Conservation (phyloP, 2,888 invertebrate genomes). For the Thelaira solivaga region DNA sequence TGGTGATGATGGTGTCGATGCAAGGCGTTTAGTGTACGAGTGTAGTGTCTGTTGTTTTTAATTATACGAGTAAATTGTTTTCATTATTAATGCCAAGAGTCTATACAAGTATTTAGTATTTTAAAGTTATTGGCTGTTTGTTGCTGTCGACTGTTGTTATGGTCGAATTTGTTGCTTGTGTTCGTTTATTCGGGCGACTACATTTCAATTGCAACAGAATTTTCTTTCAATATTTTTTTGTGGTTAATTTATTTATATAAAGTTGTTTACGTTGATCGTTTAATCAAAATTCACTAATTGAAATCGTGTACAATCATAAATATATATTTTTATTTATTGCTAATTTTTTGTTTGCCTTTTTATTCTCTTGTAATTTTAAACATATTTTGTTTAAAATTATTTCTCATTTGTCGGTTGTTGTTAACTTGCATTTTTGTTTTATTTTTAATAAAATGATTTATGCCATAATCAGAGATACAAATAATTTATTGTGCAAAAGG, state of each 20-base stretch:
- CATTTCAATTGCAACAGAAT: slow-evolving; percentile 33
- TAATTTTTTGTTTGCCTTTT: slow-evolving; percentile 18
- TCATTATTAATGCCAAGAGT: slow-evolving; percentile 46
- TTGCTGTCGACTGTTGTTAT: slow-evolving; percentile 2
- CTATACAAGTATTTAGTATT: slow-evolving; percentile 38
- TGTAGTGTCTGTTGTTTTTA: slow-evolving; percentile 52
- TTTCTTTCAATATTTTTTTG: slow-evolving; percentile 8
- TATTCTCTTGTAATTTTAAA: slow-evolving; percentile 16
- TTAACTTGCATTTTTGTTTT: background rate
- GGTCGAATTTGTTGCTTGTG: slow-evolving; percentile 1
- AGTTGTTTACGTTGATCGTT: slow-evolving; percentile 62
- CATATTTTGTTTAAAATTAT: background rate
- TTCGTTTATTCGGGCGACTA: slow-evolving; percentile 17
- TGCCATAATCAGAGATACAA: background rate
- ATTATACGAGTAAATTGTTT: slow-evolving; percentile 63
- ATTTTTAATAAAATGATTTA: slow-evolving; percentile 19
- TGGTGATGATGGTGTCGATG: slow-evolving; percentile 45
- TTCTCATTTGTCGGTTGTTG: background rate
- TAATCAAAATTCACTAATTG: slow-evolving; percentile 60
- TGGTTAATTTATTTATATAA: slow-evolving; percentile 39
- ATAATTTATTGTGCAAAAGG: background rate
- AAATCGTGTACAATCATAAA: slow-evolving; percentile 61
- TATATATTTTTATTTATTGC: slow-evolving; percentile 55
- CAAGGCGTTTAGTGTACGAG: slow-evolving; percentile 26
- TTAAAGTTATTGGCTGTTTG: slow-evolving; percentile 30